Evolutionary conservation across 2,113 vertebrate species (phyloP).

Genomic region (Gasterosteus nipponicus): DNA sequence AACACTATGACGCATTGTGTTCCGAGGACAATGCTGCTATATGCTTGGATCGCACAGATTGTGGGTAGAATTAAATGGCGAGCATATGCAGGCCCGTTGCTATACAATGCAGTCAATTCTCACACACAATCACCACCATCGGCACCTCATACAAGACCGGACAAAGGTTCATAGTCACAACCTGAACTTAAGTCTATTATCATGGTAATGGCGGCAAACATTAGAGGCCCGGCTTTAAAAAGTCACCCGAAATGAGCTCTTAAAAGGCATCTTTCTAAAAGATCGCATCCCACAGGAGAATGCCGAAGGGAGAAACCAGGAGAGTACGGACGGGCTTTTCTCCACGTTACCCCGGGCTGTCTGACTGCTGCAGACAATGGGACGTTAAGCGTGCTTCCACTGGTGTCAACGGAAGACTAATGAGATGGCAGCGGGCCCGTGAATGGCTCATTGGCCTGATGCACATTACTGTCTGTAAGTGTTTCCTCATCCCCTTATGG

Average conservation of each 20-base stretch:
- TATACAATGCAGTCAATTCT: conserved; percentile 46
- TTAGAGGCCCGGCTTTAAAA: conserved; percentile 49
- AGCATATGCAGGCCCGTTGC: conserved; percentile 28
- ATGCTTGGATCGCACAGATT: background rate
- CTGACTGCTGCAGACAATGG: conserved; percentile 66
- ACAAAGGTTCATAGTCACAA: conserved; percentile 61
- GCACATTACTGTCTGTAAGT: conserved; percentile 76
- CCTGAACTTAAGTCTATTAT: conserved; percentile 62
- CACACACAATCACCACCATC: conserved; percentile 57
- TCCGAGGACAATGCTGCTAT: background rate
- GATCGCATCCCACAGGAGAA: conserved; percentile 55
- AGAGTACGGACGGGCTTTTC: conserved; percentile 36
- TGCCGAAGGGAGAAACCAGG: conserved; percentile 21
- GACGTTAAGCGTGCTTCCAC: conserved; percentile 59
- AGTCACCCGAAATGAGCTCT: conserved; percentile 59
- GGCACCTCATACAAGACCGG: conserved; percentile 56
- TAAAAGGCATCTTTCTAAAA: conserved; percentile 56
- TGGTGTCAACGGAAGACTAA: conserved; percentile 75
- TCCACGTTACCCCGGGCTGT: conserved; percentile 46
- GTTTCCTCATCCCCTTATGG: conserved; percentile 69
- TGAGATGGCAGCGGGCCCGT: conserved; percentile 73
- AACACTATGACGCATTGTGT: background rate
- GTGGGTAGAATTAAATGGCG: conserved; percentile 34
- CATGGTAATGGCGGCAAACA: conserved; percentile 54
- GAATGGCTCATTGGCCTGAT: conserved; percentile 77